phyloP scores from a whole-genome alignment of 2,888 invertebrate species.

The Terebella lapidaria region DNA sequence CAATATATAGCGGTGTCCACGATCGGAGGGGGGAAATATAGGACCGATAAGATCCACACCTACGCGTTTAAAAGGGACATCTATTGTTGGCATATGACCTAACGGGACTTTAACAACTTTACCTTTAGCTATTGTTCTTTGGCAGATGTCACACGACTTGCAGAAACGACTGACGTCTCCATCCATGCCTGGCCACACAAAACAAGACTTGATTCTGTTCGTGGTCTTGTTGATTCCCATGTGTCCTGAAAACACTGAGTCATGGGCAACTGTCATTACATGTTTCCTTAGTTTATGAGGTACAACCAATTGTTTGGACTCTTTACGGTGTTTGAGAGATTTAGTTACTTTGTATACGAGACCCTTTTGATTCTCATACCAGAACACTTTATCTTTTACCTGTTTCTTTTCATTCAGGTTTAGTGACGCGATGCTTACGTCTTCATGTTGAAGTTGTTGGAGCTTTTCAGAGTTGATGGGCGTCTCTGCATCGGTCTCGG shows the following conservation, averaged over 20 bases:
- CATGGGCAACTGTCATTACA: background rate
- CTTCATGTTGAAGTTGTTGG: no score
- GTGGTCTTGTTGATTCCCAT: background rate
- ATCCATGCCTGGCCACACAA: background rate
- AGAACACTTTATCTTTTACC: no score
- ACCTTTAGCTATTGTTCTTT: background rate
- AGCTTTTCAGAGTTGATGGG: no score
- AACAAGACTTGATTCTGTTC: background rate
- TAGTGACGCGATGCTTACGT: no score
- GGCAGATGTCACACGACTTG: background rate
- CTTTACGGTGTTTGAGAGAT: no score
- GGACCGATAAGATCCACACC: conserved; percentile 29
- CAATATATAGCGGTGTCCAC: conserved; percentile 23
- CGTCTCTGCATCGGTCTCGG: no score
- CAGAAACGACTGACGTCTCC: background rate
- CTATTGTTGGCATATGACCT: no score
- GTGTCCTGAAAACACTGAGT: background rate
- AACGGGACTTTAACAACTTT: no score
- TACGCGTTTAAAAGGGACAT: no score
- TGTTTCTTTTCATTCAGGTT: no score
- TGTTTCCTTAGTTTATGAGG: background rate
- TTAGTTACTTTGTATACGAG: no score
- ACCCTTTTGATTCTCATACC: no score
- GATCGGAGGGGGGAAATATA: conserved; percentile 19
- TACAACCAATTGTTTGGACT: background rate